A percentile compares a stretch with the other conserved stretches of the same genome.
phyloP scores from a whole-genome alignment of 1,140 invertebrate genomes.

The Polypedilum vanderplanki region DNA sequence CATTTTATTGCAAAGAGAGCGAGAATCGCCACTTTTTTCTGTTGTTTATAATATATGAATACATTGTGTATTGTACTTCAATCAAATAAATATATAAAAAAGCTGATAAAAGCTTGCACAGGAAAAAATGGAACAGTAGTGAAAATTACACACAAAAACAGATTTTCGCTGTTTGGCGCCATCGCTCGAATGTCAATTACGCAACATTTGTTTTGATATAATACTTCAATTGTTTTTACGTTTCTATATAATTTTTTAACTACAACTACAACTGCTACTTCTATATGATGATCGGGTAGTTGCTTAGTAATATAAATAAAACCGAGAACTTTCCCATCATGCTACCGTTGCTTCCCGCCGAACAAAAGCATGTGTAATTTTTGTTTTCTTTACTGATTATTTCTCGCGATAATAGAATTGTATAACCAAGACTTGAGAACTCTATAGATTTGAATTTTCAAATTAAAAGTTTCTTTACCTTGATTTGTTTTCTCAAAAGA shows the following conservation, averaged over 20 bases:
- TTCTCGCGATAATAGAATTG: too few relatives aligned
- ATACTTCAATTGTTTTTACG: background rate
- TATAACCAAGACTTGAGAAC: too few relatives aligned
- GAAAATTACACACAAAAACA: background rate
- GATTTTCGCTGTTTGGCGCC: background rate
- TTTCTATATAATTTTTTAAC: background rate
- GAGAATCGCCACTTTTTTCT: background rate
- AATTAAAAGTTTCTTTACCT: too few relatives aligned
- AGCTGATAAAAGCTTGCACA: background rate
- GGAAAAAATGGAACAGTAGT: background rate
- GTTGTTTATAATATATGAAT: background rate
- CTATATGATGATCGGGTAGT: background rate
- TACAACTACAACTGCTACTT: background rate
- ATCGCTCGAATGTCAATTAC: background rate
- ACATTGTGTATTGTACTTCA: conserved; percentile 1
- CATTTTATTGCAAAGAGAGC: background rate
- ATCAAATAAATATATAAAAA: conserved; percentile 4
- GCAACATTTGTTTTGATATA: conserved; percentile 19
- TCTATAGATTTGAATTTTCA: too few relatives aligned
- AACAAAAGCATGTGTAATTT: background rate
- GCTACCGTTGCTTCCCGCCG: background rate
- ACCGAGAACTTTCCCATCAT: background rate
- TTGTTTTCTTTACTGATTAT: background rate
- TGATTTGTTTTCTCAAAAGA: background rate
- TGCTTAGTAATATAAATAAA: conserved; percentile 4